Evolutionary conservation across 2,113 vertebrate species (phyloP), one percentile per base, ranked within the genome.

Genomic region (Odobenus rosmarus): DNA sequence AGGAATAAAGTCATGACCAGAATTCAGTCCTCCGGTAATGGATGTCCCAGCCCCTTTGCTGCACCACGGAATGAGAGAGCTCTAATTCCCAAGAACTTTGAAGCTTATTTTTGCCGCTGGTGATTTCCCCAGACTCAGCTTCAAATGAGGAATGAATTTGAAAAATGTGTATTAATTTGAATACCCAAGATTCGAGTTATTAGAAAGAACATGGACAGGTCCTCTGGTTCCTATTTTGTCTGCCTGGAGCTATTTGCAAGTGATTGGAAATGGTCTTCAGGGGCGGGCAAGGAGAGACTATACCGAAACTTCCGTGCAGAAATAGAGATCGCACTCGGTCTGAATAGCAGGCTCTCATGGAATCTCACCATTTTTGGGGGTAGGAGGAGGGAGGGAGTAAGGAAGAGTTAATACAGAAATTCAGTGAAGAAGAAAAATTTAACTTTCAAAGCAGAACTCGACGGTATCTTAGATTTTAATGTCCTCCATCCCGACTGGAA

Each of bases 81-180:
- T 18, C 33, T 21, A 7, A 46, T 64, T 94, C 39, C 49, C 19
- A 46, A 85, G 69, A 76, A 88, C 16, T 26, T 12, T 21, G 62
- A 55, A 24, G 19, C 57, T 96, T 46, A 18, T 76, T 74, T 91
- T 74, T 61, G 74, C 23, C 23, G 21, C 71, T 53, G 39, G 31
- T 24, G 31, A 62, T 67, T 86, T 13, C 13, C 3, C 11, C 13
- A 79, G 51, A 46, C 61, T 76, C 31, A 55, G 33, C 76, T 57
- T 62, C 71, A 69, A 72, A 46, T 23, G 61, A 95, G 28, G 49
- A 81, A 61, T 59, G 76, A 2, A 71, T 85, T 46, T 86, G 69
- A 61, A 95, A 96, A 96, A 23, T 13, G 23, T 19, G 2, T 62
- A 46, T 79, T 91, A 57, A 74, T 83, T 77, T 51, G n/a, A 82